These are phyloP conservation scores for Caenorhabditis imperialis DNA, from an alignment of 2,888 invertebrate genomes.

Conservation along the genomic window DNA sequence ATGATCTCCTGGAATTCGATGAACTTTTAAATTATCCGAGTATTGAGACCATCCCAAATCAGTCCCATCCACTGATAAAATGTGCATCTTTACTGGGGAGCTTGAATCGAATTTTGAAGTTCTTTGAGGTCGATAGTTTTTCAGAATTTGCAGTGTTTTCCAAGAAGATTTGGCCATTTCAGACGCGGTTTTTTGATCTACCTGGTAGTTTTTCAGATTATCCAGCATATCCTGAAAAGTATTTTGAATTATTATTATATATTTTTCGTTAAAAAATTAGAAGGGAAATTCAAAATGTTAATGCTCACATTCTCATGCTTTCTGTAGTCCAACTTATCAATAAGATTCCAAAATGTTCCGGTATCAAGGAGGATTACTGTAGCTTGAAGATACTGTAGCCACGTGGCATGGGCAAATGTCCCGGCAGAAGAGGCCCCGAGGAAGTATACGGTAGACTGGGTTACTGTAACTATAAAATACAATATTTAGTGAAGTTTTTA, in stretches of 20 bases:
- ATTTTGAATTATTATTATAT: neutral
- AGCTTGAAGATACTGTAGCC: neutral
- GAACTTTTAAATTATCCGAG: conserved; percentile 6
- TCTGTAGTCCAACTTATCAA: conserved; percentile 16
- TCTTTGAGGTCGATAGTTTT: conserved; percentile 14
- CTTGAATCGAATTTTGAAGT: too few species aligned
- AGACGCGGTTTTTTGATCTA: conserved; percentile 5
- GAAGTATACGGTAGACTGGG: conserved; percentile 6
- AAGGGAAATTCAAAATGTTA: too few species aligned
- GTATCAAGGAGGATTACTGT: conserved; percentile 37
- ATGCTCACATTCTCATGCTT: conserved; percentile 39
- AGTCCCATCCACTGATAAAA: conserved; percentile 59
- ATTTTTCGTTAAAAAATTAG: neutral
- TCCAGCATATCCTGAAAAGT: conserved; percentile 32
- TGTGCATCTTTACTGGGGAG: conserved; percentile 1
- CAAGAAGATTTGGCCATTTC: conserved; percentile 23
- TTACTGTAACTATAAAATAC: conserved; percentile 1
- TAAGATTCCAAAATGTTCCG: conserved; percentile 42
- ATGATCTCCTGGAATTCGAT: conserved; percentile 40
- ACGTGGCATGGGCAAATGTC: conserved; percentile 53
- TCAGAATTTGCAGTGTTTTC: conserved; percentile 43
- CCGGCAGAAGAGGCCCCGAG: conserved; percentile 64
- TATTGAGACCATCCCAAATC: conserved; percentile 60
- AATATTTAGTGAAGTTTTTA: too few species aligned
- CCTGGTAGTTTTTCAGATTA: conserved; percentile 21